These are phyloP conservation scores for Chironomus tentans DNA, from an alignment of 2,888 invertebrate species.

Conservation along the genomic window DNA sequence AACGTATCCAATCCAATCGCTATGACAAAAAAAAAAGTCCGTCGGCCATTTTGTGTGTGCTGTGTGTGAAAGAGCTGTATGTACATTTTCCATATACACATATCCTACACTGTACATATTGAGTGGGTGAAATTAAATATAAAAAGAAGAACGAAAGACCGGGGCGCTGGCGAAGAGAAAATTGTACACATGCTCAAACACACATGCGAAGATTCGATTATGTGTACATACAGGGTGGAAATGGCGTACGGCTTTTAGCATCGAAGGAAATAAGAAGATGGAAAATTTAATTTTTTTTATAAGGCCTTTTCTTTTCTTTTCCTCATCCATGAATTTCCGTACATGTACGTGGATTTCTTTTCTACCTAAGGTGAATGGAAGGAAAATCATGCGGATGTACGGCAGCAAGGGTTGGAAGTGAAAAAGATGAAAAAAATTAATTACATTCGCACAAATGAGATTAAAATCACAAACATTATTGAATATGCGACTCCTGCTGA, in stretches of 20 bases:
- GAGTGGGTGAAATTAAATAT: slow-evolving; percentile 25
- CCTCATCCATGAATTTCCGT: background rate
- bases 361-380: no score
- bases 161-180: slow-evolving; percentile 17
- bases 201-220: slow-evolving; percentile 17
- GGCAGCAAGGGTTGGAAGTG: background rate
- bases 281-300: background rate
- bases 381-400: background rate
- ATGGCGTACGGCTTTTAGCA: slow-evolving; percentile 9
- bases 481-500: background rate
- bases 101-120: background rate
- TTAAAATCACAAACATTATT: background rate
- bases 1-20: slow-evolving; percentile 25
- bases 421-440: background rate
- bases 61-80: background rate
- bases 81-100: background rate
- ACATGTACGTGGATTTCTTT: no score
- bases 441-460: slow-evolving; percentile 8
- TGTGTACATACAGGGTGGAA: background rate
- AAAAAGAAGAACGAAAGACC: background rate
- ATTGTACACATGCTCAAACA: slow-evolving; percentile 21
- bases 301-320: background rate
- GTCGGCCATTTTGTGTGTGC: slow-evolving; percentile 24
- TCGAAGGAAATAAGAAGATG: background rate
- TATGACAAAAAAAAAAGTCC: slow-evolving; percentile 22